Evolutionary conservation across 2,113 vertebrate genomes (phyloP).

Genomic region (Nibea coibor): DNA sequence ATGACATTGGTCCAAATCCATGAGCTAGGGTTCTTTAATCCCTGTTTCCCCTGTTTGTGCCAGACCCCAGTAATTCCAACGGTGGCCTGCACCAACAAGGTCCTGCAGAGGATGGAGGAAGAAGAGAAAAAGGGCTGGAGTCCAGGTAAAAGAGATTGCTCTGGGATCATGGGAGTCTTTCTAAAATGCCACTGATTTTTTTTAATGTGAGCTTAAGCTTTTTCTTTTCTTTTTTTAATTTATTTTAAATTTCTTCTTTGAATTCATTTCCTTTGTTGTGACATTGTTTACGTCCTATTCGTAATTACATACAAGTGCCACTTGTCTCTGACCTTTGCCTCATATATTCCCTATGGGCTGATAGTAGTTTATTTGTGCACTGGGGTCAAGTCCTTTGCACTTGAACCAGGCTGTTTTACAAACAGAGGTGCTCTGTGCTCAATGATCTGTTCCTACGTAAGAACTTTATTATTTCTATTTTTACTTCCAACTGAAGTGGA

Average conservation of each 20-base stretch:
- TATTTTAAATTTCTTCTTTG: too few relatives aligned
- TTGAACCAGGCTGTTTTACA: background rate
- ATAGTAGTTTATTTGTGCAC: background rate
- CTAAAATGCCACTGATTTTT: background rate
- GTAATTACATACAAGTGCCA: too few relatives aligned
- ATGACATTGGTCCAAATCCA: conserved; percentile 32
- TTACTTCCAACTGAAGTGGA: background rate
- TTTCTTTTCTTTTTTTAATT: background rate
- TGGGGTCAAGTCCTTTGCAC: background rate
- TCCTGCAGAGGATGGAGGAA: background rate
- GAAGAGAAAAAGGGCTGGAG: background rate
- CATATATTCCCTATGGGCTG: background rate
- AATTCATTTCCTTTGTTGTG: too few relatives aligned
- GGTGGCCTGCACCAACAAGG: background rate
- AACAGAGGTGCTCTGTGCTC: background rate
- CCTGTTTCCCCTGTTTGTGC: conserved; percentile 7
- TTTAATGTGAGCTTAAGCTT: background rate
- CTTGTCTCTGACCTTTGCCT: background rate
- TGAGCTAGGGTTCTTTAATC: conserved; percentile 24
- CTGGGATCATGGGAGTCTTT: background rate
- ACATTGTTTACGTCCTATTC: too few relatives aligned
- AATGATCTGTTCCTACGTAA: background rate
- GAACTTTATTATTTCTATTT: background rate
- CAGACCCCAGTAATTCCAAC: conserved; percentile 2
- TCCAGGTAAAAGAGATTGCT: background rate